These are phyloP conservation scores for Drosophila putrida DNA, from an alignment of 2,888 invertebrate species.

Conservation along the genomic window DNA sequence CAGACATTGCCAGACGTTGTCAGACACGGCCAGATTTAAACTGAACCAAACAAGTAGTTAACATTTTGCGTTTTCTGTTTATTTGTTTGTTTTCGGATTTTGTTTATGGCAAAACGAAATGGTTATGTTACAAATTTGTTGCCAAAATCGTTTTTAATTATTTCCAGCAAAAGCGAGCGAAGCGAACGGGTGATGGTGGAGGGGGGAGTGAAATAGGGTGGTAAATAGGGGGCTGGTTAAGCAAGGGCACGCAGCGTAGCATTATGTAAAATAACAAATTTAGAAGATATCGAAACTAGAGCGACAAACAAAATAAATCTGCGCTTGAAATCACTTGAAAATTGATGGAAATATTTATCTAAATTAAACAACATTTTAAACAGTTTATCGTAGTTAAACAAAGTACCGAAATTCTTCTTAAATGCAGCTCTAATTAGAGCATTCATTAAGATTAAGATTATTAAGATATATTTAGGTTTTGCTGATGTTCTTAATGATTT, in stretches of 20 bases:
- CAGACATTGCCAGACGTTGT: constrained; percentile 5
- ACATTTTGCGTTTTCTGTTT: constrained; percentile 26
- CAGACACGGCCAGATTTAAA: constrained; percentile 3
- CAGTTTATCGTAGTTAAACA: not conserved
- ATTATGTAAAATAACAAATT: constrained; percentile 35
- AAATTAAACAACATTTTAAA: constrained; percentile 5
- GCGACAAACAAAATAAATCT: constrained; percentile 4
- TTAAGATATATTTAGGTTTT: no score
- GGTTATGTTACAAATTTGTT: constrained; percentile 65
- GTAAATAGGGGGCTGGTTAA: constrained; percentile 15
- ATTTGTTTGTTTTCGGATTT: constrained; percentile 5
- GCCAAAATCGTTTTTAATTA: constrained; percentile 65
- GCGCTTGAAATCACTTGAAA: constrained; percentile 5
- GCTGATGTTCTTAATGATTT: no score
- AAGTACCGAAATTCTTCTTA: not conserved
- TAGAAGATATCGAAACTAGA: constrained; percentile 43
- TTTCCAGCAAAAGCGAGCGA: constrained; percentile 59
- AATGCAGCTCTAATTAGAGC: no score
- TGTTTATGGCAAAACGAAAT: constrained; percentile 50
- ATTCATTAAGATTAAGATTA: no score
- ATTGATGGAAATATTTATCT: constrained; percentile 17
- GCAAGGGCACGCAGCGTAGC: constrained; percentile 42
- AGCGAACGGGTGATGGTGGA: not conserved
- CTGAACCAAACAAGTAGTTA: constrained; percentile 18
- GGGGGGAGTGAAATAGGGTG: not conserved